Base-by-base conservation (phyloP, 2,888 invertebrate genomes). In the Digitonthophagus gazella region DNA sequence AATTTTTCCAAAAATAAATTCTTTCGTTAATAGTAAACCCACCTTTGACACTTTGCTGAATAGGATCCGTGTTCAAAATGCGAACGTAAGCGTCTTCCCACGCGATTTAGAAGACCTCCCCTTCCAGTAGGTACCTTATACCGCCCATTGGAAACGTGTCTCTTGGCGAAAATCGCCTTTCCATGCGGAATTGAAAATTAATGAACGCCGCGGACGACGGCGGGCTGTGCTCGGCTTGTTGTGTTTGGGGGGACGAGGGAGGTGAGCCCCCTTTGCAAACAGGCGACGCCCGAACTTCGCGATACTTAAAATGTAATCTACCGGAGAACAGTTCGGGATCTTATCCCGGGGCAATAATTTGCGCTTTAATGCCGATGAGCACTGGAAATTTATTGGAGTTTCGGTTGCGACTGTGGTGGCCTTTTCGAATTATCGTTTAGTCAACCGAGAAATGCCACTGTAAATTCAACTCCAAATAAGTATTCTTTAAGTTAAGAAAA, bases 301-400 rank as follows among this genome's bases (percentile, higher is more conserved):
- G 68, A 65, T 68, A 68, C 68, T 68, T 68, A 68, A 68, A 65
- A 68, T 65, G 65, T 68, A 68, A 68, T 68, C 68, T 68, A 61
- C 28, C 65, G 58, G 68, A 68, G 65, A 28, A 54, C 68, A 68
- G 68, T 68, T 68, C 61, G 54, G 58, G 65, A 22, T 65, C 65
- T 65, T 68, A 68, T 65, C 68, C 58, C 15, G 20, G 54, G 65
- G 68, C 65, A 65, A 68, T 68, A 68, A 68, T 68, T 68, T 68
- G 65, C 65, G 68, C 58, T 58, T 61, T 65, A 68, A 68, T 68
- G 65, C 65, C 65, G 68, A 68, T 68, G 68, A 68, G 65, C 58
- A 65, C 65, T 58, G 64, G 67, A 63, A 67, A 68, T 68, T 68
- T 65, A 68, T 65, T 58, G 68, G 28, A 68, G 64, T 68, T 68